These are phyloP conservation scores for Poicephalus meyeri DNA, from an alignment of 2,113 vertebrate species.

Conservation along the genomic window DNA sequence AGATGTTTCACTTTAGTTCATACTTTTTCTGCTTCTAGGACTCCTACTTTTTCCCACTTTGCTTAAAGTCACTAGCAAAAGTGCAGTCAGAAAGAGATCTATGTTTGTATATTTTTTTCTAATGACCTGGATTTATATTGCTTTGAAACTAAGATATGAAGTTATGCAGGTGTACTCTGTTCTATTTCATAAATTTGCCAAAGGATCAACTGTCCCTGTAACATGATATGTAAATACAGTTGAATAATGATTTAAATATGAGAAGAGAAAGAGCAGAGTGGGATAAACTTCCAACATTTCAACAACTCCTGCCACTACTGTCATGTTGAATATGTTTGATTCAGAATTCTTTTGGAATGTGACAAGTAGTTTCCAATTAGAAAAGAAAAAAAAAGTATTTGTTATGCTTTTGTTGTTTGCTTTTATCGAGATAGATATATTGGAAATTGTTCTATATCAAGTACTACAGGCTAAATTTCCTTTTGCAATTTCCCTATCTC, in stretches of 20 bases:
- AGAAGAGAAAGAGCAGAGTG: background rate
- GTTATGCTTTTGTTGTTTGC: background rate
- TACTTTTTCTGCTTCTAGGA: background rate
- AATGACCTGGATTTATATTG: background rate
- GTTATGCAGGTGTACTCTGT: background rate
- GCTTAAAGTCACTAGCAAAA: background rate
- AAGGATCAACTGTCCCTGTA: background rate
- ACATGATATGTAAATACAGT: background rate
- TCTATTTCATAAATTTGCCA: background rate
- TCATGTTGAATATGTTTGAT: background rate
- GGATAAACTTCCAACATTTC: background rate
- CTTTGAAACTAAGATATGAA: background rate
- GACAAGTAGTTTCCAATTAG: background rate
- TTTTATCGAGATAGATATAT: background rate
- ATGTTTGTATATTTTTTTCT: background rate
- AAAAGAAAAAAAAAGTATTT: background rate
- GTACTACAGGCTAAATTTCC: background rate
- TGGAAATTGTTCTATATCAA: background rate
- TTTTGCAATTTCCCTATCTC: background rate
- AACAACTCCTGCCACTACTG: background rate
- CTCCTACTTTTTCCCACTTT: background rate
- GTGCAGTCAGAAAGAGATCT: background rate
- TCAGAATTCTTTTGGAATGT: background rate
- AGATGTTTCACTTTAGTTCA: background rate
- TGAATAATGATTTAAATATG: background rate